These are phyloP conservation scores for Pseudotriccus pelzelni DNA, from an alignment of 2,797 vertebrate species.

Conservation along the genomic window DNA sequence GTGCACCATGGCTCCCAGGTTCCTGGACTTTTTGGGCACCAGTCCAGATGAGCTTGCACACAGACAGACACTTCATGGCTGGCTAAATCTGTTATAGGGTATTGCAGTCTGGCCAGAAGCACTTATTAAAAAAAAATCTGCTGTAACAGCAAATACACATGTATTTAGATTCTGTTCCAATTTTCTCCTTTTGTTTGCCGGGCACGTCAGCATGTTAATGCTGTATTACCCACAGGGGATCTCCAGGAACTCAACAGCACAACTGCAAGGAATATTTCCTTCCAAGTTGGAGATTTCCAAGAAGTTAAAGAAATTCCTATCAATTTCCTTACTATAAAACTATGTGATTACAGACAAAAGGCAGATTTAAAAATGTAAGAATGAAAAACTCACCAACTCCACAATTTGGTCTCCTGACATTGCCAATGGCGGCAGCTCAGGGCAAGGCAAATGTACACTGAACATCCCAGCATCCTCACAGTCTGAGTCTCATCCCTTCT, in stretches of 20 bases:
- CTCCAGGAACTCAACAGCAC: neutral
- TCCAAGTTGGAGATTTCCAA: neutral
- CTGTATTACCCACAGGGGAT: neutral
- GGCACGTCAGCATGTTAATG: fast-evolving
- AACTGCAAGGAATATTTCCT: neutral
- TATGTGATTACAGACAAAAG: neutral
- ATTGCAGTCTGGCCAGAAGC: constrained; percentile 24
- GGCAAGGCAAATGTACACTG: neutral
- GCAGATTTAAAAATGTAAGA: neutral
- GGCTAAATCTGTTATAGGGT: neutral
- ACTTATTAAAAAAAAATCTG: constrained; percentile 2
- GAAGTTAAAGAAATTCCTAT: neutral
- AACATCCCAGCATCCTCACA: neutral
- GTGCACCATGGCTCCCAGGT: neutral
- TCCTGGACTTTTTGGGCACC: neutral
- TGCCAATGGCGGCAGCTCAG: no score
- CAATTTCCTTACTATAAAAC: neutral
- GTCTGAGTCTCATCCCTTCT: neutral
- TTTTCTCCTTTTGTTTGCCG: neutral
- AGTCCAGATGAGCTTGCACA: neutral
- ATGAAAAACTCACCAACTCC: neutral
- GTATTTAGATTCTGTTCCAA: neutral
- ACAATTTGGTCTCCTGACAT: fast-evolving
- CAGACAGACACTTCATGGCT: neutral
- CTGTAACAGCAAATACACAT: constrained; percentile 20